phyloP scores from a whole-genome alignment of 1,140 invertebrate genomes.

The Papilio polytes region DNA sequence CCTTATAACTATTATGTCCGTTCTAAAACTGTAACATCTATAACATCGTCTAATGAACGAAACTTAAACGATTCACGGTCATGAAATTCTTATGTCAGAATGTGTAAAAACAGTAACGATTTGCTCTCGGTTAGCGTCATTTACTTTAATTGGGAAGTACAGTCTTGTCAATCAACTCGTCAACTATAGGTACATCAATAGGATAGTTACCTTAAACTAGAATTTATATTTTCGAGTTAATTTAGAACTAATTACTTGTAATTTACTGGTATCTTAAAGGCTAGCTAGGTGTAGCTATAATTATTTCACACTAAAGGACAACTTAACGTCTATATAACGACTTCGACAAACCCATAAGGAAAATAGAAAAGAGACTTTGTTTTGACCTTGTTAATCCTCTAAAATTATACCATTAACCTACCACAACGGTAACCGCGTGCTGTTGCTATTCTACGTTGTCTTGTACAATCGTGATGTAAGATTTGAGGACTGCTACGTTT shows the following conservation, averaged over 20 bases:
- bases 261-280: too few relatives aligned
- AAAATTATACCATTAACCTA: conserved; percentile 17
- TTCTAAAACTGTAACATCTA: conserved; percentile 34
- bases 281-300: too few relatives aligned
- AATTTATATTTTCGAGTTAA: too few relatives aligned
- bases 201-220: too few relatives aligned
- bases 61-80: conserved; percentile 20
- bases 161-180: not conserved
- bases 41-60: conserved; percentile 18
- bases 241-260: too few relatives aligned
- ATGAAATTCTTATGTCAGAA: conserved; percentile 30
- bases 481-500: not conserved
- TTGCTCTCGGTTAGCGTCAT: not conserved
- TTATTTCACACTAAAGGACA: too few relatives aligned
- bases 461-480: conserved; percentile 38
- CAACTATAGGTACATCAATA: too few relatives aligned
- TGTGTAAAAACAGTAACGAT: conserved; percentile 18
- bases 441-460: not conserved
- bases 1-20: conserved; percentile 28
- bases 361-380: too few relatives aligned
- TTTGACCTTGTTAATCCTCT: not conserved
- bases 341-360: too few relatives aligned
- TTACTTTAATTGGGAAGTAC: not conserved
- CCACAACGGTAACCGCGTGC: not conserved
- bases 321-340: too few relatives aligned